Evolutionary conservation across 2,888 invertebrate genomes (phyloP).

Genomic region (Conomelus anceps): DNA sequence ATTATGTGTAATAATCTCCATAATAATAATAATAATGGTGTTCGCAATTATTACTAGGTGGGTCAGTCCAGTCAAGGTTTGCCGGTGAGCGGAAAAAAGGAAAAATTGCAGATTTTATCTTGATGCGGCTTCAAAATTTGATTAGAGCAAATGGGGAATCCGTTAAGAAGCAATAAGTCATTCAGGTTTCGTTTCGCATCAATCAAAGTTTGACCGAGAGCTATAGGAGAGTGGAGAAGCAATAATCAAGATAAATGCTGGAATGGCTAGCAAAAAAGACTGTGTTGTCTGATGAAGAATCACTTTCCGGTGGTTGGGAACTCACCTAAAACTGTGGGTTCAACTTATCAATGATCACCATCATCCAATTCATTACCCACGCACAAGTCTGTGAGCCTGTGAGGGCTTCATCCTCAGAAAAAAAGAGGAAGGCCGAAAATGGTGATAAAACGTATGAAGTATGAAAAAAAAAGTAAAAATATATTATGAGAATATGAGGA

Average conservation of each 20-base stretch:
- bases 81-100: no score
- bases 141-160: neutral
- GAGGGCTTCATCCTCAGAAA: no score
- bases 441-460: no score
- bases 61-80: neutral
- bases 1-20: neutral
- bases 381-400: no score
- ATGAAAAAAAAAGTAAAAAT: no score
- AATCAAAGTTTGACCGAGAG: neutral
- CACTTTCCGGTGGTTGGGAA: no score
- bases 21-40: neutral
- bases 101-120: neutral
- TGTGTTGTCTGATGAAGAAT: no score
- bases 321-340: no score
- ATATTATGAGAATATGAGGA: no score
- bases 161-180: neutral
- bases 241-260: neutral
- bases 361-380: no score
- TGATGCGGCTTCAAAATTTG: neutral
- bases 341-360: no score
- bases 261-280: neutral
- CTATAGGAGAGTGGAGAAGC: neutral
- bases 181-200: neutral
- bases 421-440: no score
- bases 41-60: neutral